Percentiles rank a stretch among this genome's conserved stretches.
Conservation (phyloP, 1,140 invertebrate species). For the Diorhabda carinulata region DNA sequence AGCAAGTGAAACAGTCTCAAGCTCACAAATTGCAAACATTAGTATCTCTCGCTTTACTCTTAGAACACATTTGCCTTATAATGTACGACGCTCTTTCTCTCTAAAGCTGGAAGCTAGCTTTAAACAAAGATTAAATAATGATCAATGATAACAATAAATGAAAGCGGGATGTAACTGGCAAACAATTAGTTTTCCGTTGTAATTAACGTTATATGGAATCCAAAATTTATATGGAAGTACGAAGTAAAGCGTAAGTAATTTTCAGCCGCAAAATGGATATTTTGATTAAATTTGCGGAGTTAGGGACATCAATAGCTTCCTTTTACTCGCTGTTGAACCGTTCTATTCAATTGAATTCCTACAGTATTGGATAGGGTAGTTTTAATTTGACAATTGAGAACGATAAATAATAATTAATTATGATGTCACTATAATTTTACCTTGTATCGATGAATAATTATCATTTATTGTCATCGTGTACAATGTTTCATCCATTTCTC, state of each 20-base stretch:
- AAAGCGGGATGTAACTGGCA: not conserved
- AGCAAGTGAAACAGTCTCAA: not conserved
- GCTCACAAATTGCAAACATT: not conserved
- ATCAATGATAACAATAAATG: slow-evolving; percentile 3
- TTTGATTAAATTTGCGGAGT: not conserved
- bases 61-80: not conserved
- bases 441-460: too few relatives aligned
- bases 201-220: not conserved
- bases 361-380: too few relatives aligned
- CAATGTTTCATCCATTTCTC: too few relatives aligned
- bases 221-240: not conserved
- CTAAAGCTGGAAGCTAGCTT: not conserved
- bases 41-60: not conserved
- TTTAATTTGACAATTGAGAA: too few relatives aligned
- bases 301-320: not conserved
- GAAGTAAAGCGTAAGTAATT: not conserved
- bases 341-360: too few relatives aligned
- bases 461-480: too few relatives aligned
- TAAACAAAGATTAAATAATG: slow-evolving; percentile 3
- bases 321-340: not conserved
- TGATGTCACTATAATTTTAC: too few relatives aligned
- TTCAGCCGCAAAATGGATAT: not conserved
- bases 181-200: slow-evolving; percentile 1
- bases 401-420: too few relatives aligned
- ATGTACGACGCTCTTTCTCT: not conserved